Percentiles rank a stretch among this genome's conserved stretches.
These are phyloP conservation scores for Tyria jacobaeae DNA, from an alignment of 2,888 invertebrate genomes.

Conservation along the genomic window DNA sequence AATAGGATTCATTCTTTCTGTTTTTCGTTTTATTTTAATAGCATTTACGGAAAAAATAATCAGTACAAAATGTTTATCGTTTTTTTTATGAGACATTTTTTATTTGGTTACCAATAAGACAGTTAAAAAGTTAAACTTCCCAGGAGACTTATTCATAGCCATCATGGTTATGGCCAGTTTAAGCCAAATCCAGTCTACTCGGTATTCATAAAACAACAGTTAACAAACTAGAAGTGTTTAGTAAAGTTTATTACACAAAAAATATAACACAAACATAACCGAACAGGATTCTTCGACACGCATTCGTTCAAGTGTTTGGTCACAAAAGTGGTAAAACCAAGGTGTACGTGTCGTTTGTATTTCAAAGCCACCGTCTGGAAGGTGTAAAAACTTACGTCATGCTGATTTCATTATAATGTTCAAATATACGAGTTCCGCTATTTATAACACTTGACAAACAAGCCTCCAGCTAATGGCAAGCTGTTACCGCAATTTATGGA, in stretches of 20 bases:
- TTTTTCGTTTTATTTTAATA: too few relatives aligned
- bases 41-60: too few relatives aligned
- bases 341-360: conserved; percentile 9
- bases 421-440: not conserved
- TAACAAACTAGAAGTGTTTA: not conserved
- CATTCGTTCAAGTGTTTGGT: conserved; percentile 11
- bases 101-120: too few relatives aligned
- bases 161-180: not conserved
- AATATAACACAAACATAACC: conserved; percentile 6
- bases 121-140: too few relatives aligned
- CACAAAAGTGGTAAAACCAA: conserved; percentile 11
- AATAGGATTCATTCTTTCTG: too few relatives aligned
- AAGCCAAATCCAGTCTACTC: not conserved
- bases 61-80: too few relatives aligned
- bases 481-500: not conserved
- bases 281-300: conserved; percentile 2
- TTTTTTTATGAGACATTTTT: too few relatives aligned
- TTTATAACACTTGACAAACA: not conserved
- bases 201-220: conserved; percentile 5
- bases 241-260: conserved; percentile 3
- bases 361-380: conserved; percentile 15
- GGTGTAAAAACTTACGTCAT: conserved; percentile 10
- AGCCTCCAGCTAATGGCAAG: not conserved
- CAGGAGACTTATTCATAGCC: too few relatives aligned
- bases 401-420: not conserved